A percentile compares a stretch with the other conserved stretches of the same genome.
These are phyloP conservation scores for Spheniscus mendiculus DNA, from an alignment of 2,113 vertebrate genomes.

Conservation along the genomic window DNA sequence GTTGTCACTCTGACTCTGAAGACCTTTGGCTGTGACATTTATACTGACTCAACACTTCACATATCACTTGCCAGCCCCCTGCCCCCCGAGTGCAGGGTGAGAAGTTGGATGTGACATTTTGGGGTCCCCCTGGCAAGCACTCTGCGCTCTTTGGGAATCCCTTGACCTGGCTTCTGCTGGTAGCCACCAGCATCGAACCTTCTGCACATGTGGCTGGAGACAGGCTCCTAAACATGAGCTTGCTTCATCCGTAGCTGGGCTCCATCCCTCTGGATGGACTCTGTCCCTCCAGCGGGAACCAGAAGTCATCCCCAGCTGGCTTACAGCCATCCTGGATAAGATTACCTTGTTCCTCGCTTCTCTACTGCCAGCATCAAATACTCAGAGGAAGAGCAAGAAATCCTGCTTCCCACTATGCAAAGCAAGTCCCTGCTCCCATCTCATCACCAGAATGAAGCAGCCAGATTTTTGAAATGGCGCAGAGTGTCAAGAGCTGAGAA, in stretches of 20 bases:
- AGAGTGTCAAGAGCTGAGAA: neutral
- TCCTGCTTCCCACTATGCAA: neutral
- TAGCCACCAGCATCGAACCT: neutral
- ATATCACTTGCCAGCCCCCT: neutral
- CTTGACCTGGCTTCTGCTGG: neutral
- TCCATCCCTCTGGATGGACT: no score
- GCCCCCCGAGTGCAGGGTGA: neutral
- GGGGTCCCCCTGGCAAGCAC: neutral
- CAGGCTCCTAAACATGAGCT: neutral
- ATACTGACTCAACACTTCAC: slow-evolving; percentile 37
- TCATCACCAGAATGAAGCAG: neutral
- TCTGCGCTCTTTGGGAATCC: neutral
- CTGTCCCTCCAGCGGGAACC: neutral
- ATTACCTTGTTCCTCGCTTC: neutral
- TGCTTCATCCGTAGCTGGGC: neutral
- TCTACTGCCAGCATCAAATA: neutral
- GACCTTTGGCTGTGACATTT: slow-evolving; percentile 32
- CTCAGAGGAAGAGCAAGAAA: neutral
- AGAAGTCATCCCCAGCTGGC: neutral
- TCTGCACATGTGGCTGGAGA: neutral
- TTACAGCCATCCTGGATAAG: neutral
- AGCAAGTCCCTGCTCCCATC: neutral
- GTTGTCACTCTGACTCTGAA: slow-evolving; percentile 41
- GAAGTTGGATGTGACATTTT: slow-evolving; percentile 33
- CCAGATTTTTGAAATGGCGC: accelerated